Evolutionary conservation across 2,888 invertebrate species (phyloP).

Genomic region (Masnerella sp.): DNA sequence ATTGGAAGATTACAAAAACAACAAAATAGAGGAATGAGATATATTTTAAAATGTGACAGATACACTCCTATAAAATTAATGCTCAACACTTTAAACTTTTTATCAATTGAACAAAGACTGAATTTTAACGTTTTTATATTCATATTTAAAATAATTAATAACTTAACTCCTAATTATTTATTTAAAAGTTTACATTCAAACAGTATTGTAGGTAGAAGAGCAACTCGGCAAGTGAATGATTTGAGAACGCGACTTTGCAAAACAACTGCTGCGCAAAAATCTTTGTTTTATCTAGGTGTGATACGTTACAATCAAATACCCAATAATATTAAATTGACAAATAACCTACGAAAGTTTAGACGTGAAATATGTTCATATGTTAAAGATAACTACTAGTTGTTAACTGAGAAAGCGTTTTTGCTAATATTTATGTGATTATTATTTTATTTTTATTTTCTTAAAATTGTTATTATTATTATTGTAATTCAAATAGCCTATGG

Average conservation of each 20-base stretch:
- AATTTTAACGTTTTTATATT: conserved; percentile 8
- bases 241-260: background rate
- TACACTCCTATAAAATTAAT: background rate
- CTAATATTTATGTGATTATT: no score
- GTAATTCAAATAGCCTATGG: no score
- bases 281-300: background rate
- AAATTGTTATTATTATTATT: no score
- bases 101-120: conserved; percentile 1
- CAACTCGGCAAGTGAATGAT: background rate
- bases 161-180: background rate
- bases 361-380: background rate
- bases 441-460: no score
- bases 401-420: no score
- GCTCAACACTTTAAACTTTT: conserved; percentile 2
- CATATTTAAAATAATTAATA: conserved; percentile 5
- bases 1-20: background rate
- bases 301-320: background rate
- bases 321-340: background rate
- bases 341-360: background rate
- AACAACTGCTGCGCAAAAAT: background rate
- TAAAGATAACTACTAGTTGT: no score
- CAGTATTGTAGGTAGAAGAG: background rate
- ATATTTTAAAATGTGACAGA: background rate
- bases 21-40: conserved; percentile 4
- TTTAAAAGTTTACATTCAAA: no score